Evolutionary conservation across 2,797 vertebrate genomes (phyloP).

Genomic region (Bradypodion ventrale): DNA sequence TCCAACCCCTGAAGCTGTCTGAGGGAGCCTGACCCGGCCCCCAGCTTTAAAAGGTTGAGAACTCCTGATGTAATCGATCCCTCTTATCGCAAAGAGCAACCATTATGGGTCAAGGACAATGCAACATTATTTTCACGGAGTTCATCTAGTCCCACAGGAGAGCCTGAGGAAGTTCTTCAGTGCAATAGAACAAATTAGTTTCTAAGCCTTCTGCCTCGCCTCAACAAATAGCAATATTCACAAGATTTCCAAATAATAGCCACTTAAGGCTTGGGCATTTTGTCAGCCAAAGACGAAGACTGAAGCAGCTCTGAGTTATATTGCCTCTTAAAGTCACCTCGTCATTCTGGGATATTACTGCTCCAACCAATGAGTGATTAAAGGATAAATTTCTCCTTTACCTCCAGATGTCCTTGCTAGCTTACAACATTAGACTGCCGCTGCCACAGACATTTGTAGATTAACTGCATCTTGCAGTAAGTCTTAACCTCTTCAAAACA

Average conservation of each 20-base stretch:
- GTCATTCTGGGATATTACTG: constrained; percentile 45
- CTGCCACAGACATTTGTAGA: constrained; percentile 29
- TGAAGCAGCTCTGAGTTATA: not conserved
- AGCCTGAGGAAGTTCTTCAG: not conserved
- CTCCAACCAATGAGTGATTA: constrained; percentile 40
- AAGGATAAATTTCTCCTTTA: constrained; percentile 53
- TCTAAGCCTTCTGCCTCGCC: not conserved
- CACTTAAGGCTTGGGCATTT: not conserved
- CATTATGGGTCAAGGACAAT: not conserved
- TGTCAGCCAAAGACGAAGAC: constrained; percentile 26
- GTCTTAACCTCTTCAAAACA: constrained; percentile 3
- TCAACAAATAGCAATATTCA: not conserved
- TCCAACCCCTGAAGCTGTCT: no score
- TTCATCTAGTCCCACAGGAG: not conserved
- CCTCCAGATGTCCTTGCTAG: constrained; percentile 66
- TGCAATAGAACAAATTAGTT: not conserved
- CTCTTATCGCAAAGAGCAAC: not conserved
- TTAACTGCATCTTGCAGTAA: constrained; percentile 31
- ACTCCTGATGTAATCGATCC: no score
- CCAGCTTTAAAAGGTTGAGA: no score
- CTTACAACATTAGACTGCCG: constrained; percentile 31
- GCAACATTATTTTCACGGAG: not conserved
- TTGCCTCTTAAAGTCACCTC: constrained; percentile 32
- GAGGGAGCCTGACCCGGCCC: no score
- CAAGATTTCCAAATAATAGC: not conserved